Evolutionary conservation across 2,888 invertebrate genomes (phyloP), one percentile per base, ranked within the genome.

Genomic region (Amblyjoppa proteus): DNA sequence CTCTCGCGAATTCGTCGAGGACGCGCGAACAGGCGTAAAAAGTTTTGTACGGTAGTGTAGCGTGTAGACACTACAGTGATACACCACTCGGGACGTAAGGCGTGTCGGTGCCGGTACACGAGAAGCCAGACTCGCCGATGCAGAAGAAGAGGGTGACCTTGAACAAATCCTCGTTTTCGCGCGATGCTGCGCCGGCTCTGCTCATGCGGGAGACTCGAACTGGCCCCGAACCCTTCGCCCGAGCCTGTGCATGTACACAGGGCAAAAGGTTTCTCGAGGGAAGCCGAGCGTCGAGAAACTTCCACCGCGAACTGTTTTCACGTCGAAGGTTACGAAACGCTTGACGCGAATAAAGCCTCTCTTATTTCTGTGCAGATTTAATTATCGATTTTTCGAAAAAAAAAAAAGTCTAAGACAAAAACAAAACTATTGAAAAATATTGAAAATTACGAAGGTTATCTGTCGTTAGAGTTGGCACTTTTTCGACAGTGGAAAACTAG

Each of bases 61-160:
- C 58, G 61, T n/a, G 28, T 34, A 25, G 28, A 7, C n/a, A 16
- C 58, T 9, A n/a, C 68, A n/a, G n/a, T 68, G 41, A 77, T 68
- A 77, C 13, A 16, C 51, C 3, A 66, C 51, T 66, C 51, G 1
- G 9, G 34, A 34, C 38, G 38, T n/a, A 9, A 56, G 77, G 28
- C 9, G 51, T 56, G 66, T 13, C 71, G 16, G 75, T 79, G 79
- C 64, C 51, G 38, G 34, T 31, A 64, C 61, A 53, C 53, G 71
- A 71, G 71, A 81, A 56, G 51, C 45, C 49, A 77, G 77, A 75
- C 83, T 82, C 71, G 78, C 64, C 73, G 86, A 86, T 81, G 83
- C 84, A 81, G 85, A 88, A 88, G 88, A 90, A 90, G 80, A 88
- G 51, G 91, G 75, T 89, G 90, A 89, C 91, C 91, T 91, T 91